Percentiles rank a stretch among this genome's conserved stretches.
Conservation (phyloP, 2,888 invertebrate species). For the Yponomeuta evonymella region DNA sequence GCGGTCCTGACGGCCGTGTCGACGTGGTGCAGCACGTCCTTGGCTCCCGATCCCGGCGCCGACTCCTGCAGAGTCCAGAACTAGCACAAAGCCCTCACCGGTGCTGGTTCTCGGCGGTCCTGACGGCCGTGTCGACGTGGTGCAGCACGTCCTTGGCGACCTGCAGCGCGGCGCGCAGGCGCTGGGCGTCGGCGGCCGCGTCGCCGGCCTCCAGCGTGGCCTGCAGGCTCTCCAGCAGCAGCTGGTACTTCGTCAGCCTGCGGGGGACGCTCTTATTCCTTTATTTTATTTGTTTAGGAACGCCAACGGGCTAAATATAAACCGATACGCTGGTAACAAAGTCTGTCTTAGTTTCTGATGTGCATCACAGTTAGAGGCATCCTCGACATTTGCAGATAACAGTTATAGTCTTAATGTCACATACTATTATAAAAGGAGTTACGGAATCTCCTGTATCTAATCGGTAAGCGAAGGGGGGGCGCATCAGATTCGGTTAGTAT, state of each 20-base stretch:
- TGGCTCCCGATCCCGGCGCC: constrained; percentile 31
- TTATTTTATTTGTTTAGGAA: too few species aligned
- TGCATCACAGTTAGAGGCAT: too few species aligned
- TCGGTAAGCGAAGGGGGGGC: too few species aligned
- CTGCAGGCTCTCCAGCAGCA: constrained; percentile 60
- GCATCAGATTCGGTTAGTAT: too few species aligned
- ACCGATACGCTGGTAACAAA: too few species aligned
- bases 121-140: constrained; percentile 59
- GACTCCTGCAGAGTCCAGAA: not conserved
- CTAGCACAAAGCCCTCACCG: constrained; percentile 38
- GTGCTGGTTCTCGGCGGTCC: constrained; percentile 66
- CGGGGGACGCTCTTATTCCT: constrained; percentile 12
- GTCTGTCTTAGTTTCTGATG: too few species aligned
- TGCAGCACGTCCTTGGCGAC: constrained; percentile 65
- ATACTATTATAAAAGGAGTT: too few species aligned
- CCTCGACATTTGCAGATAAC: too few species aligned
- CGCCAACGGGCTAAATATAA: too few species aligned
- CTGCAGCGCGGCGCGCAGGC: constrained; percentile 43
- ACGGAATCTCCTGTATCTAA: too few species aligned
- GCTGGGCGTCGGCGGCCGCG: constrained; percentile 34
- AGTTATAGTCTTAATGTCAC: too few species aligned
- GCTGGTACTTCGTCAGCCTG: constrained; percentile 69
- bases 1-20: constrained; percentile 63
- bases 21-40: constrained; percentile 61
- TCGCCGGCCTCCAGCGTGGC: constrained; percentile 46